phyloP scores from a whole-genome alignment of 2,113 vertebrate species.

The Sialia sialis region DNA sequence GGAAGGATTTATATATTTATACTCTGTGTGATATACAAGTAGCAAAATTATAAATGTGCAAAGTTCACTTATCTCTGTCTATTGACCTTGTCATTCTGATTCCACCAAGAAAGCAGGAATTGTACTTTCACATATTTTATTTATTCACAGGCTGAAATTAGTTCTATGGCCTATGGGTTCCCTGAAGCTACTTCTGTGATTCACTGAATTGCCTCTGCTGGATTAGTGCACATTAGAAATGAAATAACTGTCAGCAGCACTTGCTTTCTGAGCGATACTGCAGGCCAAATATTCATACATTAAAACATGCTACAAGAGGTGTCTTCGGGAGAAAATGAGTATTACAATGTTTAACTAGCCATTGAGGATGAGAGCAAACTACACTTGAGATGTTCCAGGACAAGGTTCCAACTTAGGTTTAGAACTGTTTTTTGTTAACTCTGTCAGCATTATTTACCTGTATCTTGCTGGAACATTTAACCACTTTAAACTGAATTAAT shows the following conservation, averaged over 20 bases:
- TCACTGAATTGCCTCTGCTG: conserved; percentile 35
- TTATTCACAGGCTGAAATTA: conserved; percentile 41
- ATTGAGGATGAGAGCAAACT: neutral
- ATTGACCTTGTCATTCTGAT: conserved; percentile 44
- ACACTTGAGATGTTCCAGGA: neutral
- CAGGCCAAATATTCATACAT: neutral
- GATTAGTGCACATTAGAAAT: conserved; percentile 31
- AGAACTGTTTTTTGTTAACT: neutral
- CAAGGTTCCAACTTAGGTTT: neutral
- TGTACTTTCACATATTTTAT: conserved; percentile 40
- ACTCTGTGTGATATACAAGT: neutral
- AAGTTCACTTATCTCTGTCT: neutral
- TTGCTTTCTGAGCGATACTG: neutral
- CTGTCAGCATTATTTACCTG: neutral
- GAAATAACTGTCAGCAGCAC: neutral
- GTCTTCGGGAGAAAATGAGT: neutral
- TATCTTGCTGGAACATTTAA: neutral
- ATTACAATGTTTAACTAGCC: neutral
- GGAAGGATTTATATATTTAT: neutral
- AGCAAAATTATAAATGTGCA: neutral
- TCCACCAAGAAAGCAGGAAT: neutral
- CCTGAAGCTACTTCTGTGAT: conserved; percentile 33
- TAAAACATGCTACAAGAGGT: neutral
- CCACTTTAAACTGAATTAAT: neutral
- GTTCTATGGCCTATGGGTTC: conserved; percentile 36